These are phyloP conservation scores for Lacanobia oleracea DNA, from an alignment of 2,888 invertebrate species.

Conservation along the genomic window DNA sequence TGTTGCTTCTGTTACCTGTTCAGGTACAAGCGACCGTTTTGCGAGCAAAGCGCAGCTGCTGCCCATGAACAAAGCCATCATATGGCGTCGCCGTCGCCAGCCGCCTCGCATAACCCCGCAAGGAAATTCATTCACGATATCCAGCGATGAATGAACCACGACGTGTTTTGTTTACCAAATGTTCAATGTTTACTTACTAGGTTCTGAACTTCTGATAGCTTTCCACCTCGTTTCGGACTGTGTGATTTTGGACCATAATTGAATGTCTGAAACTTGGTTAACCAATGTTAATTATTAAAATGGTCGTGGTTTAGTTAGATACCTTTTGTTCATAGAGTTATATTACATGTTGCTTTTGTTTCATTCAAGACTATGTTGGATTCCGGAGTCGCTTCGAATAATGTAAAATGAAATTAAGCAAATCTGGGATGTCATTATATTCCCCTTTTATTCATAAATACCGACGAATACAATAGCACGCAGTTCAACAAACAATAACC, in stretches of 20 bases:
- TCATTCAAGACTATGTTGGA: neutral
- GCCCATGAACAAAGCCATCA: slow-evolving; percentile 83
- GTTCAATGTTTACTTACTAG: slow-evolving; percentile 56
- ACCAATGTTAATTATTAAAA: neutral
- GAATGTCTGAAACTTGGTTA: neutral
- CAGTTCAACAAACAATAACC: slow-evolving; percentile 10
- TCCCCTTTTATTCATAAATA: slow-evolving; percentile 12
- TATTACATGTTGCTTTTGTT: too few relatives aligned
- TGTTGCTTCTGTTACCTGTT: slow-evolving; percentile 89
- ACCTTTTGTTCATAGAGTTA: too few relatives aligned
- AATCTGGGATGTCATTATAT: slow-evolving; percentile 4
- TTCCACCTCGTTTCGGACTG: slow-evolving; percentile 7
- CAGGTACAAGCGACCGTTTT: slow-evolving; percentile 86
- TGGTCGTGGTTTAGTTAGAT: neutral
- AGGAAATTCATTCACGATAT: slow-evolving; percentile 81
- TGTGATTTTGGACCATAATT: slow-evolving; percentile 9
- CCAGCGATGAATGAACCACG: slow-evolving; percentile 81
- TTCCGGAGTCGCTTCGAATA: neutral
- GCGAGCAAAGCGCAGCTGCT: slow-evolving; percentile 84
- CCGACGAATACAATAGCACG: neutral
- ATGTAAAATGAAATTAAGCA: neutral
- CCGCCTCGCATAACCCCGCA: slow-evolving; percentile 66
- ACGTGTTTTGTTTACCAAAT: slow-evolving; percentile 81
- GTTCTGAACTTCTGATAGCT: slow-evolving; percentile 30
- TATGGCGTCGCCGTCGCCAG: slow-evolving; percentile 73